Base-by-base conservation (phyloP, 1,140 invertebrate species). In the Drosophila pectinifera region DNA sequence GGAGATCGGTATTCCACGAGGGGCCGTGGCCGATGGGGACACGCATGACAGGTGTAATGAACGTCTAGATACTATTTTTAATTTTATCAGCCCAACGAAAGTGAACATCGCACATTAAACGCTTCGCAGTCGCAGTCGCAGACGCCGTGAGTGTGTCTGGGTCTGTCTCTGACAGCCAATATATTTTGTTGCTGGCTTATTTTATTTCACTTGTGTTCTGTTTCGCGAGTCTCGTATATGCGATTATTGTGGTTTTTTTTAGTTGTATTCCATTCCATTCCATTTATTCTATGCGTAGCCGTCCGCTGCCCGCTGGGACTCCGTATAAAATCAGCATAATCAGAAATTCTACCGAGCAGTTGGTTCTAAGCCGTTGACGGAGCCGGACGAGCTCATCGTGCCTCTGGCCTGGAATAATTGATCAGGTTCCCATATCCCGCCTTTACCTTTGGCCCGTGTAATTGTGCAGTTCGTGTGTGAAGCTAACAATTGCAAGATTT, bases 281-380 rank as follows among this genome's bases (percentile, higher is more conserved):
- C n/a, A n/a, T n/a, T 80, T 77, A 77, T 90, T 89, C 78, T 89
- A 90, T 84, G 84, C 85, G 85, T 77, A 80, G 57, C 77, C 49
- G 46, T 38, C 57, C 42, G 73, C 45, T 49, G 65, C 18, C 63
- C 34, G 53, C 14, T 48, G 68, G 67, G 51, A 70, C 65, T 39
- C 70, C 79, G 82, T 90, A 90, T 90, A 90, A 91, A 90, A 90
- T 89, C 84, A 90, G 67, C 88, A 91, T 83, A 90, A 83, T 91
- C 89, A 68, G 88, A 84, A 88, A 88, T 90, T 91, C 78, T 83
- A 88, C 59, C 70, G 56, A 81, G 49, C 88, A 90, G 88, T 90
- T 74, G 73, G 90, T 90, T 90, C 88, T 90, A 82, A 80, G 79
- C 77, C 51, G 73, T 82, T 59, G 72, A 69, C 79, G 58, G 46